Base-by-base conservation (phyloP, 2,888 invertebrate species). In the Megamerina dolium region DNA sequence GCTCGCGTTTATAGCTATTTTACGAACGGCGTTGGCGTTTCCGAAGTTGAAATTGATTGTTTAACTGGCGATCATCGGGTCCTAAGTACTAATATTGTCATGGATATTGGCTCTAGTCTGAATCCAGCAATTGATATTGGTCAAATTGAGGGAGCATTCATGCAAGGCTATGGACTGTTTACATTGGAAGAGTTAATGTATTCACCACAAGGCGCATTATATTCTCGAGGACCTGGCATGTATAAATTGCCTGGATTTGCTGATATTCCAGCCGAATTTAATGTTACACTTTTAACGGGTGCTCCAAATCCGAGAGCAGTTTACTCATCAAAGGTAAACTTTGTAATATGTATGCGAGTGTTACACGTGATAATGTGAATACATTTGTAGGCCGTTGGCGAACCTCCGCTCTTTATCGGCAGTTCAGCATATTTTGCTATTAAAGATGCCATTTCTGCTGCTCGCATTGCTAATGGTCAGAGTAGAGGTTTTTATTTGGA, bases 91-190 rank as follows among this genome's bases (percentile, higher is more conserved):
- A 93, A 96, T 60, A 94, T 96, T 55, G 93, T 96, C 0, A 95
- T 96, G 95, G 96, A 96, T 73, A 77, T 96, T 54, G 95, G 95
- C 1, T 84, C 88, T 55, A 94, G 94, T 70, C 73, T 96, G 41
- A 96, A 96, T 72, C 96, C 96, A 4, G 94, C 95, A 2, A 91
- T 96, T 51, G 96, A 96, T 60, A 87, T 96, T 56, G 96, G 95
- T 0, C 96, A 96, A 75, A 85, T 96, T 13, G 96, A 96, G 73
- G 96, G 96, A 3, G 96, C 79, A 0, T 96, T 94, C 60, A 78
- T 91, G 63, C 94, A 95, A 77, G 96, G 96, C 1, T 91, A 93
- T 60, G 96, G 95, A 2, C 68, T 96, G 43, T 93, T 87, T 60
- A 87, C 89, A 0, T 74, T 95, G 60, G 96, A 96, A 71, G 93